A percentile compares a stretch with the other conserved stretches of the same genome.
Evolutionary conservation across 2,113 vertebrate genomes (phyloP).

Genomic region (Hippocampus guttulatus): DNA sequence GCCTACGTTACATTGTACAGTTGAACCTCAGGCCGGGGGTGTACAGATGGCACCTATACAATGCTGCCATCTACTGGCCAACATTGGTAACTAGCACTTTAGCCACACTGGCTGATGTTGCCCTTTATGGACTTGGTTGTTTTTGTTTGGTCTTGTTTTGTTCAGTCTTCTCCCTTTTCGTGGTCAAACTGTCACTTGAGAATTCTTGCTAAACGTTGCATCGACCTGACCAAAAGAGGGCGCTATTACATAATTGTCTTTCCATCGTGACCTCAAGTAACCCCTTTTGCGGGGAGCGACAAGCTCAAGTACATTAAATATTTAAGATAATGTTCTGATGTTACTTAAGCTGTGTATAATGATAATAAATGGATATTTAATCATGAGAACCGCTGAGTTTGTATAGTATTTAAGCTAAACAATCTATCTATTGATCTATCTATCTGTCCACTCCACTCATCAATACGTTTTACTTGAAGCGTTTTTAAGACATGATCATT

Average conservation of each 20-base stretch:
- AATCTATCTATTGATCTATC: too few relatives aligned
- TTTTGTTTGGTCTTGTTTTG: not conserved
- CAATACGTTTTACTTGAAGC: not conserved
- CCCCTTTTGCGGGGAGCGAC: not conserved
- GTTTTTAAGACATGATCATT: too few relatives aligned
- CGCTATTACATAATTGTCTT: constrained; percentile 27
- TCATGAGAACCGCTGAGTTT: too few relatives aligned
- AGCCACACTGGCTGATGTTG: not conserved
- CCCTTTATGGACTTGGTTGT: not conserved
- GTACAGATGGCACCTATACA: constrained; percentile 9
- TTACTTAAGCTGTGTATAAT: not conserved
- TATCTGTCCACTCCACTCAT: too few relatives aligned
- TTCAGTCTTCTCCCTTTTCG: constrained; percentile 6
- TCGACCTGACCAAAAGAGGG: constrained; percentile 42
- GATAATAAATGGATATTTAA: not conserved
- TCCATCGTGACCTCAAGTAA: constrained; percentile 36
- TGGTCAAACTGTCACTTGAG: constrained; percentile 6
- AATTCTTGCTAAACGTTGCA: not conserved
- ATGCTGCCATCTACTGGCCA: constrained; percentile 34
- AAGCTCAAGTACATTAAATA: not conserved
- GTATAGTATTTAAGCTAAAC: not conserved
- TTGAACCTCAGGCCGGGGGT: not conserved
- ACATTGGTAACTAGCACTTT: not conserved
- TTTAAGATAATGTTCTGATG: not conserved
- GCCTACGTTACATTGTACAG: not conserved